Evolutionary conservation across 2,113 vertebrate genomes (phyloP), one percentile per base, ranked within the genome.

Genomic region (Epinephelus cyanopodus): DNA sequence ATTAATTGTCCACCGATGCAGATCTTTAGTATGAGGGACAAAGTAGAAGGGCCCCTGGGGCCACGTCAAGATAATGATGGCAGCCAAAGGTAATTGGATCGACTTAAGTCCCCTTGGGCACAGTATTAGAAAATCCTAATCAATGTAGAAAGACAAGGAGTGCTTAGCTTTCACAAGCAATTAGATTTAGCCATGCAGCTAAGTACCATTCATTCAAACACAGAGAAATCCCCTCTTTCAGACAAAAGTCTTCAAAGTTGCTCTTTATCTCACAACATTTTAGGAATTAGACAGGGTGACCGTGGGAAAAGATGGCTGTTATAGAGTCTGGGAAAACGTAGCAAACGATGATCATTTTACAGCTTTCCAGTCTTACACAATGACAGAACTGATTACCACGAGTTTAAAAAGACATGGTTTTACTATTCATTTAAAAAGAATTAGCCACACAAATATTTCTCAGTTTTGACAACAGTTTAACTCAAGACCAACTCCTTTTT

Each of bases 1-100:
- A 53, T 68, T 80, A 68, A 86, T 86, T 90, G 80, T 88, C 83
- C 56, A 73, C 85, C 70, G 56, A 86, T 70, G 68, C 83, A 73
- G 70, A 86, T 91, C 76, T 90, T 79, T 71, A 87, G 81, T 69
- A 65, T 74, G 65, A 53, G 73, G 89, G 79, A 91, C 78, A 88
- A 88, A 90, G 75, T 77, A 77, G 67, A 91, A 81, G 77, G 82
- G 47, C 73, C 87, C 89, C 78, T 29, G 77, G 52, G 89, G 87
- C 71, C 85, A 86, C 2, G 76, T 92, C 88, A 85, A 85, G 78
- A 78, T 92, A 92, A 93, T 85, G 83, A 91, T 83, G 78, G 87
- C 87, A 89, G 85, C 87, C 84, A 92, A 90, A 85, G 85, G 90
- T 95, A 94, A 95, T 94, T 86, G 90, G 89, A 95, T 95, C 79